Conservation (phyloP, 2,113 vertebrate species). For the Meles meles region DNA sequence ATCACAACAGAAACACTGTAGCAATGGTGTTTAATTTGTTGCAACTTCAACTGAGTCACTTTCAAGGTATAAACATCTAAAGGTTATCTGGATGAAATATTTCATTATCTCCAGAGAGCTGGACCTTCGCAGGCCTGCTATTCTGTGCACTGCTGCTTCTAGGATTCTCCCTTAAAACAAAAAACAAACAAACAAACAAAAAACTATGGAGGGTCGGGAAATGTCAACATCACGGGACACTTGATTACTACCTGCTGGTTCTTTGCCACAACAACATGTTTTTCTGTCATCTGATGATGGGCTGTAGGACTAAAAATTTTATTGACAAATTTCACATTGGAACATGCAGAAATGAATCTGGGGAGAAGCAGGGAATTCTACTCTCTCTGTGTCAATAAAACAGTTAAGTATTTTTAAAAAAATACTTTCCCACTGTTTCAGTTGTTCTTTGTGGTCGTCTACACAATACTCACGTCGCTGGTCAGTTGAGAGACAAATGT, state of each 20-base stretch:
- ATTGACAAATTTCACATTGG: background rate
- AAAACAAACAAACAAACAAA: background rate
- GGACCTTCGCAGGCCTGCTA: background rate
- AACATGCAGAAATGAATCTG: background rate
- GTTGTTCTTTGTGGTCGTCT: conserved; percentile 20
- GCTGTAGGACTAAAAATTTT: background rate
- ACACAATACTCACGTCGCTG: background rate
- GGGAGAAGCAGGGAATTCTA: background rate
- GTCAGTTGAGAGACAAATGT: background rate
- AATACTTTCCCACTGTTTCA: background rate
- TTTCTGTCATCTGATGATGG: conserved; percentile 34
- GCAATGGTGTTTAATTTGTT: conserved; percentile 45
- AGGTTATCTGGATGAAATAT: background rate
- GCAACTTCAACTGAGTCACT: conserved; percentile 44
- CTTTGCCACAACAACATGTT: background rate
- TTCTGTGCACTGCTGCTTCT: background rate
- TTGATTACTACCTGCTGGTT: conserved; percentile 3
- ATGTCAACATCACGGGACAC: background rate
- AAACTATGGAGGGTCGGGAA: background rate
- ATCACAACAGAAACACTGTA: conserved; percentile 81
- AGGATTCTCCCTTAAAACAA: background rate
- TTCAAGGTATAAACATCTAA: conserved; percentile 40
- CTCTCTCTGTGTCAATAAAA: background rate
- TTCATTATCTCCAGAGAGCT: background rate
- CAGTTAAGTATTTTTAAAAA: background rate